Evolutionary conservation across 2,113 vertebrate species (phyloP).

Genomic region (Vulpes ferrilata): DNA sequence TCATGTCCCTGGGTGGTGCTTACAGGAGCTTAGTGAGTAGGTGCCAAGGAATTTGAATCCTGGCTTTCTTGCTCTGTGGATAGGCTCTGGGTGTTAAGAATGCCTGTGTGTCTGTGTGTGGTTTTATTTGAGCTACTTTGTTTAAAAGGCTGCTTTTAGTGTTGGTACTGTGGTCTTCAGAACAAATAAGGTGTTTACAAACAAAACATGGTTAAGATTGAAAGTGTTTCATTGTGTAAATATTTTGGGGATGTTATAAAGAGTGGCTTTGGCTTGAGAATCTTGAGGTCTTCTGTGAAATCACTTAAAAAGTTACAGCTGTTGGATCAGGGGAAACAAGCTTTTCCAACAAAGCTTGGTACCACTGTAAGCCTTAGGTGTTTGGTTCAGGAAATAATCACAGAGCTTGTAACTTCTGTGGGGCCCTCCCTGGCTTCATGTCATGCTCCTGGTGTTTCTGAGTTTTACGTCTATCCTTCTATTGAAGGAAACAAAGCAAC

Average conservation of each 20-base stretch:
- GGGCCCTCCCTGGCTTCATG: neutral
- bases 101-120: conserved; percentile 35
- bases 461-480: neutral
- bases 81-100: conserved; percentile 40
- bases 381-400: conserved; percentile 62
- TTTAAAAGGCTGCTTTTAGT: conserved; percentile 65
- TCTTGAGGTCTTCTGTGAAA: conserved; percentile 72
- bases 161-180: neutral
- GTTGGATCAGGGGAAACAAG: conserved; percentile 53
- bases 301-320: conserved; percentile 66
- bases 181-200: conserved; percentile 67
- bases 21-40: conserved; percentile 4
- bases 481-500: conserved; percentile 36
- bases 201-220: conserved; percentile 53
- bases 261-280: conserved; percentile 61
- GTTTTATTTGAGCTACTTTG: conserved; percentile 70
- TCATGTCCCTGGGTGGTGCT: conserved; percentile 14
- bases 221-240: conserved; percentile 78
- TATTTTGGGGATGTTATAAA: conserved; percentile 67
- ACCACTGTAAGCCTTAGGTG: conserved; percentile 31
- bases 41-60: conserved; percentile 65
- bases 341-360: conserved; percentile 53
- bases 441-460: conserved; percentile 1
- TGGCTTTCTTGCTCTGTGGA: conserved; percentile 41
- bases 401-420: conserved; percentile 45